Base-by-base conservation (phyloP, 2,113 vertebrate species). In the Prietella phreatophila region DNA sequence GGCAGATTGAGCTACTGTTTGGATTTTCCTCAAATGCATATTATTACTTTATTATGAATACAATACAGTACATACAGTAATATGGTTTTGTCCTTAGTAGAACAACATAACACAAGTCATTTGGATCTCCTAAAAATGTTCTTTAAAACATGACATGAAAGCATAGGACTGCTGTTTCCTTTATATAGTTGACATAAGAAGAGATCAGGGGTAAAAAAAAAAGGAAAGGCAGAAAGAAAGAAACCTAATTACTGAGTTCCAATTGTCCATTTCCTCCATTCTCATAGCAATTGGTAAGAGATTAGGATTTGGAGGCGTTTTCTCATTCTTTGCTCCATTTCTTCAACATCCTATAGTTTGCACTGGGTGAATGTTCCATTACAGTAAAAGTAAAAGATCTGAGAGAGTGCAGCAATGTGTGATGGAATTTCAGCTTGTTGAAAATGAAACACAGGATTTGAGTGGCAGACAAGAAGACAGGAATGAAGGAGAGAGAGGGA, bases 311-410 rank as follows among this genome's bases (percentile, higher is more conserved):
- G 13, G n/a, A 58, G 75, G 71, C 33, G 63, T 69, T 89, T 90
- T 87, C 71, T 86, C 81, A 25, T 89, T 75, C 79, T 55, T 83
- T 82, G 69, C 88, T 78, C 30, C 55, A 88, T 88, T 87, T 85
- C 63, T 86, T 42, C 65, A 81, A 94, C 93, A 92, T 92, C 90
- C 92, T 88, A 90, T 89, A 92, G 91, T 93, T 92, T 90, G 86
- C 76, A 92, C 92, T 92, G 92, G 94, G 93, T 93, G 95, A 94
- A 92, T 91, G 93, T 93, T 93, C 92, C 91, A 95, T 94, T 95
- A 95, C 92, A 92, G 65, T 83, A 90, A 90, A 89, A 93, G 93
- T 93, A 91, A 92, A 93, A 92, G 93, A 92, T 92, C 92, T 90
- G 91, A 90, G 91, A 91, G 89, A 92, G 92, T 90, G 89, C 89